phyloP scores from a whole-genome alignment of 2,113 vertebrate species.

The Bubo bubo region DNA sequence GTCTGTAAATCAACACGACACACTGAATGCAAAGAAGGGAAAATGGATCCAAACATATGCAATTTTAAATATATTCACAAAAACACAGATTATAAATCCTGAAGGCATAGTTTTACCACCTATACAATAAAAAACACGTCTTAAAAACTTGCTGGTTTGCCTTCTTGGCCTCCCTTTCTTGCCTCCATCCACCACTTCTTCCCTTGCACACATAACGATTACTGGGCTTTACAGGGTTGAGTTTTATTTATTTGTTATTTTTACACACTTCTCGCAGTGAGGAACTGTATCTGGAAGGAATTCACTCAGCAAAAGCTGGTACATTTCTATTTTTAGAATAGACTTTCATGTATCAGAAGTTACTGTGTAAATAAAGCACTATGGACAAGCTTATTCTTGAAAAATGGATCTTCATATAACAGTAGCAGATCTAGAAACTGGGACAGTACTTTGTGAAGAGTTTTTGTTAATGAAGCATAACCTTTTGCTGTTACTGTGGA shows the following conservation, averaged over 20 bases:
- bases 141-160: background rate
- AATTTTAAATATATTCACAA: background rate
- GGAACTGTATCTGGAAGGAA: background rate
- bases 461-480: background rate
- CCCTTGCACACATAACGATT: background rate
- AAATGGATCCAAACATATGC: background rate
- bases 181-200: background rate
- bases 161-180: background rate
- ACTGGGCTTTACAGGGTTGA: background rate
- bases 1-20: background rate
- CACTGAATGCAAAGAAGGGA: background rate
- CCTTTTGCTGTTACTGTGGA: background rate
- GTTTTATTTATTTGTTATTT: slow-evolving; percentile 9
- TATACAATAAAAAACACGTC: background rate
- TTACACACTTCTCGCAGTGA: background rate
- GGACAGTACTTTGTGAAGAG: background rate
- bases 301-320: background rate
- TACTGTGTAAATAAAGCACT: background rate
- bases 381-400: background rate
- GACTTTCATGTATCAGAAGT: background rate
- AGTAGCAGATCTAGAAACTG: background rate
- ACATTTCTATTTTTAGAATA: background rate
- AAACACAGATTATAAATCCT: background rate
- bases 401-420: background rate
- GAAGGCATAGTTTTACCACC: background rate